Evolutionary conservation across 2,113 vertebrate species (phyloP).

Genomic region (Hemibagrus wyckioides): DNA sequence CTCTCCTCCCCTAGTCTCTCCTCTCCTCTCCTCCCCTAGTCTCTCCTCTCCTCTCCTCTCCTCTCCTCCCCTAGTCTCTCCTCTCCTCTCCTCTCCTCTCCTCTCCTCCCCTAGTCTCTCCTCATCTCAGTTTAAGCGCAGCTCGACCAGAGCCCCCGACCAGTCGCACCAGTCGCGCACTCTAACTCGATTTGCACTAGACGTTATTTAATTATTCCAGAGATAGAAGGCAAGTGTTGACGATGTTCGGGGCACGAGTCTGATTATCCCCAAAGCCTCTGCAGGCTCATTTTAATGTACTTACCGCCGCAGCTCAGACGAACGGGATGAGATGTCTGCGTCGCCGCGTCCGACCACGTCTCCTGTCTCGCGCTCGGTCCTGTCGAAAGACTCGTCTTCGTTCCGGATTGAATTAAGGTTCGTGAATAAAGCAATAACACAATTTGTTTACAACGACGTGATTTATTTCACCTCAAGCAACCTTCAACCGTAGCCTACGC

Average conservation of each 20-base stretch:
- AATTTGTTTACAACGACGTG: slow-evolving; percentile 78
- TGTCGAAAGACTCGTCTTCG: slow-evolving; percentile 64
- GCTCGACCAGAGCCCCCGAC: no score
- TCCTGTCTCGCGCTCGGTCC: slow-evolving; percentile 48
- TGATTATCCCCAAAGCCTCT: slow-evolving; percentile 59
- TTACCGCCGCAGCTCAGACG: slow-evolving; percentile 63
- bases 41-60: no score
- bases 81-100: not conserved
- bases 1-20: no score
- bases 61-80: not conserved
- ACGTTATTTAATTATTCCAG: slow-evolving; percentile 61
- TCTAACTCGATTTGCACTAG: slow-evolving; percentile 59
- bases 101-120: not conserved
- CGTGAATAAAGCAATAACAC: slow-evolving; percentile 79
- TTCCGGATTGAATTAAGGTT: slow-evolving; percentile 74
- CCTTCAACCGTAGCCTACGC: slow-evolving; percentile 62
- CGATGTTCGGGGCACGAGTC: slow-evolving; percentile 51
- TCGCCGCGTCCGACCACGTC: slow-evolving; percentile 21
- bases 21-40: no score
- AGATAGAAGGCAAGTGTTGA: slow-evolving; percentile 57
- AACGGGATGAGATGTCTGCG: slow-evolving; percentile 50
- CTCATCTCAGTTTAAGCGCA: slow-evolving; percentile 45
- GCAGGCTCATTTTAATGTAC: slow-evolving; percentile 61
- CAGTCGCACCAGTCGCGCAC: no score
- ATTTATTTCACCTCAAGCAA: slow-evolving; percentile 75